Conservation (phyloP, 2,113 vertebrate genomes). For the Athene noctua region DNA sequence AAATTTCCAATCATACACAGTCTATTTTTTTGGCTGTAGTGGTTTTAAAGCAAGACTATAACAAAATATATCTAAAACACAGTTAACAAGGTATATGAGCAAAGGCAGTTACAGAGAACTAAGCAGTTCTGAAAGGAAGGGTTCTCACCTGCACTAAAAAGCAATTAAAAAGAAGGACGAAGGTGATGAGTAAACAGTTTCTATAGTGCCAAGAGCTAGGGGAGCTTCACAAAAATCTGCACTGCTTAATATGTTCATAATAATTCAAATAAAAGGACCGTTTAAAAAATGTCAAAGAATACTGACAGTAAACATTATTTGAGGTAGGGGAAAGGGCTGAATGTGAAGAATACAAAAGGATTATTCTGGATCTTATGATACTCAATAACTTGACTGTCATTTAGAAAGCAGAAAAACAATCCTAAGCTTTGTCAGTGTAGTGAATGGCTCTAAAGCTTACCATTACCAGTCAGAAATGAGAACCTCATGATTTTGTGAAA, state of each 20-base stretch:
- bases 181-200: not conserved
- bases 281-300: not conserved
- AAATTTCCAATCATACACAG: not conserved
- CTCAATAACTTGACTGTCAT: not conserved
- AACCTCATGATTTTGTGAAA: not conserved
- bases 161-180: not conserved
- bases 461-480: not conserved
- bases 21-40: not conserved
- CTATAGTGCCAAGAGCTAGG: not conserved
- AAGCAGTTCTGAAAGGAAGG: not conserved
- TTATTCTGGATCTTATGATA: not conserved
- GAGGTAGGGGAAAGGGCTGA: not conserved
- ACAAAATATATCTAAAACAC: not conserved
- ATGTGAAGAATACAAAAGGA: not conserved
- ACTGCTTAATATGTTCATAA: not conserved
- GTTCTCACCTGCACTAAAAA: not conserved
- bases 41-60: not conserved
- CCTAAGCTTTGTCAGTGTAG: not conserved
- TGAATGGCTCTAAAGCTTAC: not conserved
- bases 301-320: not conserved
- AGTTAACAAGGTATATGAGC: not conserved
- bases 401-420: not conserved
- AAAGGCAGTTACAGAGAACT: not conserved
- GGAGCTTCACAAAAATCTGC: not conserved
- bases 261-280: not conserved